These are phyloP conservation scores for Atherinosoma microstoma DNA, from an alignment of 2,797 vertebrate genomes.

Conservation along the genomic window DNA sequence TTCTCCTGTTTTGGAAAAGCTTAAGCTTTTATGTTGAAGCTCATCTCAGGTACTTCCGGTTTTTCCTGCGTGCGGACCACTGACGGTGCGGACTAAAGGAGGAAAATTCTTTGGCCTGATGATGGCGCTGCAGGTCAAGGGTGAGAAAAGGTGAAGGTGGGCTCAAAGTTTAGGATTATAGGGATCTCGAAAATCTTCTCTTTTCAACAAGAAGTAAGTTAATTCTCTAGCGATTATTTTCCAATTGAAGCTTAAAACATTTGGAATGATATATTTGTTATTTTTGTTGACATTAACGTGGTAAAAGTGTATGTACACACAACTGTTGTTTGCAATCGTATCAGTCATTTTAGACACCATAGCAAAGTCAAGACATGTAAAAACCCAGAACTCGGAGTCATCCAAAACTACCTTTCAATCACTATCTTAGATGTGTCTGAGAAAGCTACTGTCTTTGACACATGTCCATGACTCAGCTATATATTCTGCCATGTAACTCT, in stretches of 20 bases:
- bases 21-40: background rate
- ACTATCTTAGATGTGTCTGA: too few species aligned
- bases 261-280: background rate
- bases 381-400: background rate
- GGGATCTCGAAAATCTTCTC: background rate
- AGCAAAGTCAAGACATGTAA: background rate
- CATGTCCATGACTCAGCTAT: background rate
- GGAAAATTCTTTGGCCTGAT: background rate
- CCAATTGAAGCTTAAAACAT: background rate
- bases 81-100: too few species aligned
- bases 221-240: background rate
- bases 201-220: background rate
- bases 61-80: background rate
- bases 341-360: background rate
- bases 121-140: slow-evolving; percentile 28
- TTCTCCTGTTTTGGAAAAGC: background rate
- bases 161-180: slow-evolving; percentile 2
- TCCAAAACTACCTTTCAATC: too few species aligned
- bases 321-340: background rate
- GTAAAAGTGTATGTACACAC: slow-evolving; percentile 1
- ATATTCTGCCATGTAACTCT: too few species aligned
- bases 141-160: background rate
- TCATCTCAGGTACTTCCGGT: background rate
- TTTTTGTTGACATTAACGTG: background rate
- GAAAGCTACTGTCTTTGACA: background rate